phyloP scores from a whole-genome alignment of 2,113 vertebrate genomes.

The Brachirus orientalis region DNA sequence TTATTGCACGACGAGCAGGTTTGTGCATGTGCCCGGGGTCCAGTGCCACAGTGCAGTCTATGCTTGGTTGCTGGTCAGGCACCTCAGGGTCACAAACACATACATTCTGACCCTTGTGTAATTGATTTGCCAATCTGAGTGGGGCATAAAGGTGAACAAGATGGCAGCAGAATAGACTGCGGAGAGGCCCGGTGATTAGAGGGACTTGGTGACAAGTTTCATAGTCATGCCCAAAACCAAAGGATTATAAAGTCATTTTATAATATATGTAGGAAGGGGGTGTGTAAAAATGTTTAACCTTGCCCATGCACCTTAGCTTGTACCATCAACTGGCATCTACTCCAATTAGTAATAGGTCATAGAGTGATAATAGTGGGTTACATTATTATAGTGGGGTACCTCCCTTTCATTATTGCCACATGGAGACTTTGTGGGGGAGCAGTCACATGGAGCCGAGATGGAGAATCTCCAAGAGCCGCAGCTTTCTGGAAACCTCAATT shows the following conservation, averaged over 20 bases:
- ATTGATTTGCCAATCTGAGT: constrained; percentile 68
- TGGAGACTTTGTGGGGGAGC: constrained; percentile 45
- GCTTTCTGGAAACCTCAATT: constrained; percentile 79
- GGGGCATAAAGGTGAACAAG: constrained; percentile 53
- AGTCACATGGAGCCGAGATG: constrained; percentile 37
- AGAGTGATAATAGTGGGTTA: constrained; percentile 60
- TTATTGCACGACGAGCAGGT: constrained; percentile 76
- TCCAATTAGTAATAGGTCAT: constrained; percentile 60
- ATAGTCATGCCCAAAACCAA: constrained; percentile 9
- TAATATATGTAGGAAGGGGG: neutral
- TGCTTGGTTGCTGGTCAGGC: constrained; percentile 55
- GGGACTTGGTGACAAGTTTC: constrained; percentile 38
- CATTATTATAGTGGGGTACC: constrained; percentile 58
- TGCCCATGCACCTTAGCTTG: constrained; percentile 20
- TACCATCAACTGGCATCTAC: constrained; percentile 41
- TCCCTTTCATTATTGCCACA: constrained; percentile 39
- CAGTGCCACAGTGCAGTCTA: constrained; percentile 40
- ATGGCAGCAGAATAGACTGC: constrained; percentile 54
- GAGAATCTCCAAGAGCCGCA: constrained; percentile 52
- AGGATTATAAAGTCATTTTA: constrained; percentile 8
- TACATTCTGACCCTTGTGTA: constrained; percentile 49
- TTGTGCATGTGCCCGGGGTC: constrained; percentile 50
- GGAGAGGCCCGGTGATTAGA: constrained; percentile 56
- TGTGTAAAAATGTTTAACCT: constrained; percentile 32
- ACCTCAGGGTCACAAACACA: constrained; percentile 49